Percentiles rank a stretch among this genome's conserved stretches.
Evolutionary conservation across 1,140 invertebrate genomes (phyloP).

Genomic region (Zaprionus nigranus): DNA sequence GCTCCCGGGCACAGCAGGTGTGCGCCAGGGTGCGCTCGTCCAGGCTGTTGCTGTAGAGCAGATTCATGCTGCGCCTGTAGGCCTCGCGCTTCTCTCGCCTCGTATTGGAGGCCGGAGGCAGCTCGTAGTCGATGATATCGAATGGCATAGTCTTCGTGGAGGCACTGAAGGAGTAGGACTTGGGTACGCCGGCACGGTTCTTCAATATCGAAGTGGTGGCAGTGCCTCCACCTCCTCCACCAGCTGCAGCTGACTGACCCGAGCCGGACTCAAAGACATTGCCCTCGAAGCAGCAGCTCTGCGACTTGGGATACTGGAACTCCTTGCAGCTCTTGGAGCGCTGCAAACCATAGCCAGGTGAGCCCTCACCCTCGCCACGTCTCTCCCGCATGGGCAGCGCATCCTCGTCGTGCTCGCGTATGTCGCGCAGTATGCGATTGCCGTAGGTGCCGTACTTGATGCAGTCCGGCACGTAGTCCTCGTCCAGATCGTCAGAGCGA

Average conservation of each 20-base stretch:
- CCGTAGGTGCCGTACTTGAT: slow-evolving; percentile 77
- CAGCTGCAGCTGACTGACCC: slow-evolving; percentile 14
- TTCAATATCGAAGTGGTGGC: slow-evolving; percentile 71
- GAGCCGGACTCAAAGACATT: slow-evolving; percentile 64
- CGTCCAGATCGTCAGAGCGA: slow-evolving; percentile 81
- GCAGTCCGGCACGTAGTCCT: slow-evolving; percentile 80
- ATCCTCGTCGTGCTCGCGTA: slow-evolving; percentile 74
- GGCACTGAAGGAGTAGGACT: slow-evolving; percentile 82
- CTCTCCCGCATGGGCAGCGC: slow-evolving; percentile 47
- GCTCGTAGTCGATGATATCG: slow-evolving; percentile 82
- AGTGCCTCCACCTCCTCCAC: slow-evolving; percentile 11
- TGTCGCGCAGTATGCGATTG: slow-evolving; percentile 72
- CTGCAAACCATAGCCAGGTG: slow-evolving; percentile 70
- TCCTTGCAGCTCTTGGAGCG: slow-evolving; percentile 83
- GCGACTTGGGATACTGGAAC: slow-evolving; percentile 82
- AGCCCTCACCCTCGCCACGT: slow-evolving; percentile 77
- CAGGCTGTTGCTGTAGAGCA: slow-evolving; percentile 73
- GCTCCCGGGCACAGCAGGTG: slow-evolving; percentile 75
- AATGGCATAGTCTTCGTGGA: slow-evolving; percentile 80
- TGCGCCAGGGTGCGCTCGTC: slow-evolving; percentile 62
- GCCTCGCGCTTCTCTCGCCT: slow-evolving; percentile 75
- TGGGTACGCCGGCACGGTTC: slow-evolving; percentile 76
- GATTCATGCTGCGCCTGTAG: slow-evolving; percentile 69
- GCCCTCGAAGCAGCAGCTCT: slow-evolving; percentile 82
- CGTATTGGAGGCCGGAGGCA: slow-evolving; percentile 67